phyloP scores from a whole-genome alignment of 1,140 invertebrate species.

The Spodoptera frugiperda region DNA sequence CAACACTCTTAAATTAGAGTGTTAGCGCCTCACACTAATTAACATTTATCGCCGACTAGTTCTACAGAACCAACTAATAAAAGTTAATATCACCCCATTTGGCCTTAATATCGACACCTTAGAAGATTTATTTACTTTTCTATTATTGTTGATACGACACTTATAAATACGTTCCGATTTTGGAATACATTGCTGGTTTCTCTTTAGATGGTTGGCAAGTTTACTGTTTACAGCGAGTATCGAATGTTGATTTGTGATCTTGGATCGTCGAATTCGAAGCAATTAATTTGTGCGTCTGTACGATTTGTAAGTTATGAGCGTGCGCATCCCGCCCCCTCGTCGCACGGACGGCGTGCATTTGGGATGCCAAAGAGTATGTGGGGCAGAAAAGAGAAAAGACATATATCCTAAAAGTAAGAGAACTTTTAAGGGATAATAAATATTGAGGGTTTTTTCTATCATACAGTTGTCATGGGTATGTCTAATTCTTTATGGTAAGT shows the following conservation, averaged over 20 bases:
- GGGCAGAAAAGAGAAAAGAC: neutral
- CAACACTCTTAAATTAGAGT: conserved; percentile 53
- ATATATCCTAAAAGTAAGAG: too few relatives aligned
- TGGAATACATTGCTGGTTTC: conserved; percentile 10
- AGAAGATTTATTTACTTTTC: conserved; percentile 64
- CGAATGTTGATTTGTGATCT: conserved; percentile 38
- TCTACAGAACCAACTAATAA: conserved; percentile 58
- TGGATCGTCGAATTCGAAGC: conserved; percentile 32
- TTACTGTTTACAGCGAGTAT: neutral
- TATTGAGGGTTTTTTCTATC: too few relatives aligned
- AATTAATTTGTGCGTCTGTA: conserved; percentile 53
- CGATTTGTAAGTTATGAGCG: conserved; percentile 58
- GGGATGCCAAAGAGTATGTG: conserved; percentile 44
- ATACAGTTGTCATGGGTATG: too few relatives aligned
- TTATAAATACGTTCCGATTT: conserved; percentile 4
- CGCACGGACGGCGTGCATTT: conserved; percentile 49
- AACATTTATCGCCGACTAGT: conserved; percentile 49
- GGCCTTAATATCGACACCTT: conserved; percentile 60
- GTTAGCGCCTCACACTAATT: conserved; percentile 59
- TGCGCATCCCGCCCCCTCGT: conserved; percentile 54
- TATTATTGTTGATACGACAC: conserved; percentile 14
- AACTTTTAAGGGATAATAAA: too few relatives aligned
- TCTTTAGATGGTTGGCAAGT: neutral
- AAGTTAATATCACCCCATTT: conserved; percentile 66
- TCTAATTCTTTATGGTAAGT: too few relatives aligned